Conservation (phyloP, 2,113 vertebrate species). For the Cyanoramphus novaezelandiae region DNA sequence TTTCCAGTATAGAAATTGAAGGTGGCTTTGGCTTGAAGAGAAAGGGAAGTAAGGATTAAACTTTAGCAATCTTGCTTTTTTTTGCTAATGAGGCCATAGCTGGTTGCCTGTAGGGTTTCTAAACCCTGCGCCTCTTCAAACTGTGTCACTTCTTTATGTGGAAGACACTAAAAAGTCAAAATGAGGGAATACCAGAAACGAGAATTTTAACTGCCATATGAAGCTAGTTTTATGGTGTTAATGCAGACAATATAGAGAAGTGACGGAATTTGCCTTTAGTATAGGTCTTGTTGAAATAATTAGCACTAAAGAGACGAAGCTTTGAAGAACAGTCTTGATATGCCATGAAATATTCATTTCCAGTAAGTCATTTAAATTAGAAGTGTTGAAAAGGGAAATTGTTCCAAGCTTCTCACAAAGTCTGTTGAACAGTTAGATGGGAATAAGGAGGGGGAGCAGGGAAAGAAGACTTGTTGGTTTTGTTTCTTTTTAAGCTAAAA, state of each 20-base stretch:
- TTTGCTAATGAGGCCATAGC: background rate
- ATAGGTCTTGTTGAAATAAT: slow-evolving; percentile 25
- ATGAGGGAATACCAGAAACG: background rate
- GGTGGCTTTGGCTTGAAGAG: background rate
- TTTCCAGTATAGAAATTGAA: background rate
- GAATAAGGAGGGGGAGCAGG: background rate
- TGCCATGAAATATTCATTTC: slow-evolving; percentile 22
- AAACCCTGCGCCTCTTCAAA: background rate
- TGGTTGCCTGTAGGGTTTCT: background rate
- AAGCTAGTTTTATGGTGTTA: background rate
- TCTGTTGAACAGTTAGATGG: background rate
- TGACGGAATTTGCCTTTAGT: background rate
- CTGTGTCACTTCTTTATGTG: background rate
- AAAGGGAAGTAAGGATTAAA: background rate
- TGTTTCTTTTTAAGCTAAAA: background rate
- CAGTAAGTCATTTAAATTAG: slow-evolving; percentile 14
- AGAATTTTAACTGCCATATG: background rate
- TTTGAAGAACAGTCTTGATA: background rate
- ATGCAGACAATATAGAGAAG: background rate
- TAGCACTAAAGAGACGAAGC: background rate
- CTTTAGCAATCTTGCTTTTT: background rate
- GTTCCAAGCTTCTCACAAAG: background rate
- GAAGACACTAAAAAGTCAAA: background rate
- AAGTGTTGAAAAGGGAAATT: slow-evolving; percentile 11
- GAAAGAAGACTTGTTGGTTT: background rate